Evolutionary conservation across 2,797 vertebrate species (phyloP).

Genomic region (Netta rufina): DNA sequence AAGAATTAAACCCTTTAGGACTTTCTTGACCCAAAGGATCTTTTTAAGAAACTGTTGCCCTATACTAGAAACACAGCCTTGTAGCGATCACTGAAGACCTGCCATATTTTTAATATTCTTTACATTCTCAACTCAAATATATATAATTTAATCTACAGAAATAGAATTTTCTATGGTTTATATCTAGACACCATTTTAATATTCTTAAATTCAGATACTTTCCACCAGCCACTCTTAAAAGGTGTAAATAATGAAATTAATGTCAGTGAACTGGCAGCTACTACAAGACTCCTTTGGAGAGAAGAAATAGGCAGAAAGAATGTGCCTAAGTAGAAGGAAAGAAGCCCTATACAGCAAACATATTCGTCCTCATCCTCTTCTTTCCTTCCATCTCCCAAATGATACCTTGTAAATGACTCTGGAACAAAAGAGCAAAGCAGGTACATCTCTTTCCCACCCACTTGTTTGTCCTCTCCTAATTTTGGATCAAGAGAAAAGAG

Average conservation of each 20-base stretch:
- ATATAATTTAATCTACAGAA: background rate
- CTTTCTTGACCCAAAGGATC: background rate
- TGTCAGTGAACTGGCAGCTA: background rate
- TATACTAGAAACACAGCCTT: background rate
- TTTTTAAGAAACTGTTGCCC: background rate
- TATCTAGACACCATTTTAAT: background rate
- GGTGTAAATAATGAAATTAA: background rate
- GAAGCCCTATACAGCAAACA: background rate
- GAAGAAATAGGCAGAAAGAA: background rate
- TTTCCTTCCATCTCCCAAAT: background rate
- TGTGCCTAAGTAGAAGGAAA: background rate
- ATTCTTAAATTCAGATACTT: background rate
- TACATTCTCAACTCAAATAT: background rate
- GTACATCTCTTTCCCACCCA: background rate
- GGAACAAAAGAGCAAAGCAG: background rate
- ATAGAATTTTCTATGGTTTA: background rate
- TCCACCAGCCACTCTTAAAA: background rate
- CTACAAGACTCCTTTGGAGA: background rate
- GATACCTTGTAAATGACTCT: background rate
- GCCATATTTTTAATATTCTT: background rate
- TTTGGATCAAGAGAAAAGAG: background rate
- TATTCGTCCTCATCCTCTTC: background rate
- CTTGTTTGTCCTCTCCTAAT: background rate
- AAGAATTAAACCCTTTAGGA: background rate
- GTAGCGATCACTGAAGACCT: background rate